These are phyloP conservation scores for Polyodon spathula DNA, from an alignment of 2,113 vertebrate genomes.

Conservation along the genomic window DNA sequence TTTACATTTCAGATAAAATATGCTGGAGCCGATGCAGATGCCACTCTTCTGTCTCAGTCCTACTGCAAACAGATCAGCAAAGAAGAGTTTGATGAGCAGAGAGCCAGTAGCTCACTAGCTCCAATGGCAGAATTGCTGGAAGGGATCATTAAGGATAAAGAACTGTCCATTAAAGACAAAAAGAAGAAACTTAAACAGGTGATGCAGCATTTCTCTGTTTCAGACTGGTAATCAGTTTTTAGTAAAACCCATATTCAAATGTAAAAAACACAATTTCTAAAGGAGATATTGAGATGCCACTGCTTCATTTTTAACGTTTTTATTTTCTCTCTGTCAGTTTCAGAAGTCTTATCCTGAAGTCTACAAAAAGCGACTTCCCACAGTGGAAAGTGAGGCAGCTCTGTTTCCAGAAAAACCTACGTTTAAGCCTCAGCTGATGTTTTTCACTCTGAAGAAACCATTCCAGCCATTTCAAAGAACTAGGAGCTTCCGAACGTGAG, in stretches of 20 bases:
- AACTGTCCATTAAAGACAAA: conserved; percentile 68
- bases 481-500: conserved; percentile 74
- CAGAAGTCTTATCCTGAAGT: conserved; percentile 75
- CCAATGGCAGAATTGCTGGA: conserved; percentile 60
- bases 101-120: conserved; percentile 45
- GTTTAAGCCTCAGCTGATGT: conserved; percentile 55
- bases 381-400: conserved; percentile 61
- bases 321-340: conserved; percentile 52
- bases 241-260: not conserved
- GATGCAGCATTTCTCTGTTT: conserved; percentile 16
- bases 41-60: conserved; percentile 41
- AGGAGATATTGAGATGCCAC: not conserved
- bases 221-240: not conserved
- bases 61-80: conserved; percentile 57
- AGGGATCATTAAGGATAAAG: conserved; percentile 58
- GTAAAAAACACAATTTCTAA: not conserved
- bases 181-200: conserved; percentile 77
- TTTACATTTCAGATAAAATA: conserved; percentile 63
- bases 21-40: conserved; percentile 58
- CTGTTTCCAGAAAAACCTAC: conserved; percentile 63
- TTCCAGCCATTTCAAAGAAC: conserved; percentile 79
- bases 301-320: conserved; percentile 6
- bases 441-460: conserved; percentile 65
- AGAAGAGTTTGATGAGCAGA: conserved; percentile 66
- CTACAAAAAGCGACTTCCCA: conserved; percentile 68